These are phyloP conservation scores for Pituophis catenifer DNA, from an alignment of 2,113 vertebrate species.

Conservation along the genomic window DNA sequence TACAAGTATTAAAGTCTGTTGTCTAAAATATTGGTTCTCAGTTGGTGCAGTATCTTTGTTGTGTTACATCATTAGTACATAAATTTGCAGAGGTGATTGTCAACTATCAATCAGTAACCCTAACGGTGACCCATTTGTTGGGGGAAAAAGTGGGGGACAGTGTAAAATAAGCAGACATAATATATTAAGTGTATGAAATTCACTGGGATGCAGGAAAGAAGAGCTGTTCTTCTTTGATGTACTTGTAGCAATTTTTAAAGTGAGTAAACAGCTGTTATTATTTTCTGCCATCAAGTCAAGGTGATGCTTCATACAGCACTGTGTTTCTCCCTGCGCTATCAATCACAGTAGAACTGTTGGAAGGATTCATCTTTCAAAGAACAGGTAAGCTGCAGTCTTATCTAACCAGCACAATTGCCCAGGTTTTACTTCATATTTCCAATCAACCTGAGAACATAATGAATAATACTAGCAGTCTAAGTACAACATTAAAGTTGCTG, in stretches of 20 bases:
- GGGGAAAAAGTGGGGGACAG: too few relatives aligned
- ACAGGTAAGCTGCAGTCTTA: neutral
- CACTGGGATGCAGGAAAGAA: too few relatives aligned
- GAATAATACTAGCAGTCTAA: neutral
- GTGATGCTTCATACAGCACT: neutral
- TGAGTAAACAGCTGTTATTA: neutral
- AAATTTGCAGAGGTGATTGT: too few relatives aligned
- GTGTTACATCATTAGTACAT: too few relatives aligned
- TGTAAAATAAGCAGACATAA: too few relatives aligned
- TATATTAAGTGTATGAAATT: too few relatives aligned
- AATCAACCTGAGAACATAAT: neutral
- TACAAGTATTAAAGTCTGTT: neutral
- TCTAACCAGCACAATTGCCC: neutral
- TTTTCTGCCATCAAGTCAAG: neutral
- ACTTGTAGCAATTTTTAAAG: neutral
- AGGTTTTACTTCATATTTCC: neutral
- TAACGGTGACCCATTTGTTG: too few relatives aligned
- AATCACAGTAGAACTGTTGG: neutral
- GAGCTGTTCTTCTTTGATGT: neutral
- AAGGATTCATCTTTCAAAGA: neutral
- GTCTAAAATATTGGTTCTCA: neutral
- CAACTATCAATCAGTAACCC: too few relatives aligned
- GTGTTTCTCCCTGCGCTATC: neutral
- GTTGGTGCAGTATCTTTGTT: neutral
- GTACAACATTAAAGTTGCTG: neutral